phyloP scores from a whole-genome alignment of 2,888 invertebrate genomes.

The Thereva nobilitata region DNA sequence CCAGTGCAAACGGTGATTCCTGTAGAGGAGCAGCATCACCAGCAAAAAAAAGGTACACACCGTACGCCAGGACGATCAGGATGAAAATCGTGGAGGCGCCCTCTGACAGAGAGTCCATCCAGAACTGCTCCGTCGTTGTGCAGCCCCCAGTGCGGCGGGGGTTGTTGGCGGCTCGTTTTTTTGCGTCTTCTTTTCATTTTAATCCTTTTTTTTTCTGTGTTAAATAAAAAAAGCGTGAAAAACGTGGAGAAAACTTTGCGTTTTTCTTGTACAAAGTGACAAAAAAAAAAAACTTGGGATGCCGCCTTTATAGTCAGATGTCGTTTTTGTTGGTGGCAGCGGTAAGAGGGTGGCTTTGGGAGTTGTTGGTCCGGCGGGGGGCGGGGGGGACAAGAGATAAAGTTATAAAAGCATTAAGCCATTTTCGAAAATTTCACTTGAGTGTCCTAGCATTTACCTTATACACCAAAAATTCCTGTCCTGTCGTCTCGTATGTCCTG shows the following conservation, averaged over 20 bases:
- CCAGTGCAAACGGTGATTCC: slow-evolving; percentile 19
- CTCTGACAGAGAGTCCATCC: neutral
- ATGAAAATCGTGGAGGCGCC: neutral
- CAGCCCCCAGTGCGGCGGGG: no score
- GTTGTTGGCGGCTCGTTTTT: no score
- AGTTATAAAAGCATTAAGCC: slow-evolving; percentile 22
- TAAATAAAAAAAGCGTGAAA: neutral
- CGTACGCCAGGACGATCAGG: neutral
- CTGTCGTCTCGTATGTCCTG: no score
- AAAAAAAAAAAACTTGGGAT: neutral
- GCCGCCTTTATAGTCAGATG: neutral
- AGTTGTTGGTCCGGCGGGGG: neutral
- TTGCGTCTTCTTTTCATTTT: no score
- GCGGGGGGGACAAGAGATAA: slow-evolving; percentile 12
- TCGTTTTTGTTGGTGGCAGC: neutral
- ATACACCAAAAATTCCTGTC: no score
- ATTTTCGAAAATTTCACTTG: neutral
- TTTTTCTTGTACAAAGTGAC: neutral
- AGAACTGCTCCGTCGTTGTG: no score
- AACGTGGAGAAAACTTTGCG: slow-evolving; percentile 15
- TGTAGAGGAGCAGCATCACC: slow-evolving; percentile 4
- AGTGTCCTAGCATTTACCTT: no score
- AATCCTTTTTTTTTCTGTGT: no score
- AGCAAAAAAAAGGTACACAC: neutral
- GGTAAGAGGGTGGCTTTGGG: neutral